Base-by-base conservation (phyloP, 2,797 vertebrate species). In the Sciurus carolinensis region DNA sequence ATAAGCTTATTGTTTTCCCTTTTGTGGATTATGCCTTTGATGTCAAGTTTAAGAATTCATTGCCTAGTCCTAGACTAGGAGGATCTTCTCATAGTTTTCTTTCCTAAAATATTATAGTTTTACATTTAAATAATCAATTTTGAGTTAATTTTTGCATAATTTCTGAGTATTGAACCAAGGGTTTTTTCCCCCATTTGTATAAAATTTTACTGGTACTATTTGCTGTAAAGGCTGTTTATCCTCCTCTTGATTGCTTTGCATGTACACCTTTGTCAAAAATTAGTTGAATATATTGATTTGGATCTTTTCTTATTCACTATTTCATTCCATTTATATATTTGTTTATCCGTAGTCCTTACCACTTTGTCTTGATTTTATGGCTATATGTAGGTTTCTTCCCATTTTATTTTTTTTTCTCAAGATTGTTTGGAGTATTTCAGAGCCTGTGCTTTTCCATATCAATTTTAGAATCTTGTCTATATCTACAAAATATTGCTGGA, bases 11-110 rank as follows among this genome's bases (percentile, higher is more conserved):
- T 33, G 69, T 82, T 87, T 87, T 33, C 83, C 20, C n/a, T 92
- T 81, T 73, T 87, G 52, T 81, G 36, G 57, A 87, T 95, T 88
- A 50, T 90, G 69, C 62, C 87, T 87, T 95, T 62, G 50, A 42
- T 83, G n/a, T 77, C 62, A 77, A 42, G 9, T 92, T 11, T 91
- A 82, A 87, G 62, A 82, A 83, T 13, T 71, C 15, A 87, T 75
- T 93, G 69, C 22, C 50, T 87, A 83, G 36, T 39, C n/a, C 14
- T 44, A 62, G 59, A 82, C 71, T 54, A 52, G 64, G 52, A 76
- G 73, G 50, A 57, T 73, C 52, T 76, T 87, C 59, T 80, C 6
- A 30, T 87, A 8, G 36, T 69, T 90, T 90, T 50, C 50, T 88
- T 20, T 75, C 54, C 88, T 42, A 76, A 59, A 69, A 22, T 57